Conservation (phyloP, 2,888 invertebrate genomes). For the Phytoseiulus persimilis region DNA sequence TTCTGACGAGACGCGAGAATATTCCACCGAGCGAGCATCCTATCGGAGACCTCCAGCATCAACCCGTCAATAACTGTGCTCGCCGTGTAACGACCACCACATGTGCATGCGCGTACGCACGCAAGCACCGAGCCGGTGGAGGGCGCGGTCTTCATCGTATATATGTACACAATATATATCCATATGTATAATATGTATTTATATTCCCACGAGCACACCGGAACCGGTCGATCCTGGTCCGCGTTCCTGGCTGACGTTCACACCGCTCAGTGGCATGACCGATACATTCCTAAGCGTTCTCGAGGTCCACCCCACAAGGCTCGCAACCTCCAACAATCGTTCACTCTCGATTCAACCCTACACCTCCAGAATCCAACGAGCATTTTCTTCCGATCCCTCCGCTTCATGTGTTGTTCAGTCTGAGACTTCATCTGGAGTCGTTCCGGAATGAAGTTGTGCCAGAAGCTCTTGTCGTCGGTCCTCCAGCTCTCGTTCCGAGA, state of each 20-base stretch:
- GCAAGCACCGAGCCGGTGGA: not conserved
- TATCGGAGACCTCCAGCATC: not conserved
- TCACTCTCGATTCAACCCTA: not conserved
- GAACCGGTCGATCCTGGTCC: not conserved
- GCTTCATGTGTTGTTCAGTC: not conserved
- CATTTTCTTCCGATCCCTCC: not conserved
- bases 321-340: not conserved
- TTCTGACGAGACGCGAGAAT: not conserved
- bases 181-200: not conserved
- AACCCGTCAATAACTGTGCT: not conserved
- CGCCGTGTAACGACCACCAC: not conserved
- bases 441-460: slow-evolving; percentile 33
- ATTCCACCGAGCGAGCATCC: not conserved
- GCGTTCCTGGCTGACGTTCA: not conserved
- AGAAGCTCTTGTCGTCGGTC: slow-evolving; percentile 14
- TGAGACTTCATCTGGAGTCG: slow-evolving; percentile 6
- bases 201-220: not conserved
- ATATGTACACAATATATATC: not conserved
- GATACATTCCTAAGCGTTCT: not conserved
- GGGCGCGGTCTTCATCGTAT: not conserved
- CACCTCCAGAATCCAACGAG: not conserved
- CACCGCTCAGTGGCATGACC: not conserved
- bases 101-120: not conserved
- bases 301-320: not conserved
- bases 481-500: slow-evolving; percentile 21